Evolutionary conservation across 2,113 vertebrate genomes (phyloP).

Genomic region (Ovibos moschatus): DNA sequence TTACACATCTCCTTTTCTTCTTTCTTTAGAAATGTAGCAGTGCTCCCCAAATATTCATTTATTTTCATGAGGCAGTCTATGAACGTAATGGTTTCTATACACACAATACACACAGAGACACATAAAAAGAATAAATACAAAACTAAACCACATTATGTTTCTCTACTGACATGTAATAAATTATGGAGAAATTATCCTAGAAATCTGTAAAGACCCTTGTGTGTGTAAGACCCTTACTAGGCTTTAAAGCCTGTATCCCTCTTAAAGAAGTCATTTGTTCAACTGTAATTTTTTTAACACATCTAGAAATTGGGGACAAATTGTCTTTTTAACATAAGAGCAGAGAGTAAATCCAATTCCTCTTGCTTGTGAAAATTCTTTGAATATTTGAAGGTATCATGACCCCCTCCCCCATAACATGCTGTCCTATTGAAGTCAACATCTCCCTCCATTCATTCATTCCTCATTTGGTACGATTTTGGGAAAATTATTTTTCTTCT

Average conservation of each 20-base stretch:
- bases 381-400: background rate
- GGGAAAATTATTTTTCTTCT: background rate
- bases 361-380: background rate
- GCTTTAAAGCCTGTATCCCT: background rate
- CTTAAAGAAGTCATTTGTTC: background rate
- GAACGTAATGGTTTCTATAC: constrained; percentile 66
- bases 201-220: background rate
- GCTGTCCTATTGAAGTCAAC: background rate
- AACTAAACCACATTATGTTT: constrained; percentile 25
- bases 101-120: constrained; percentile 11
- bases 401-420: background rate
- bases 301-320: background rate
- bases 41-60: constrained; percentile 66
- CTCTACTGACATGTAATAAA: background rate
- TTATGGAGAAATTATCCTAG: background rate
- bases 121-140: constrained; percentile 37
- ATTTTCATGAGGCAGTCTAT: constrained; percentile 70
- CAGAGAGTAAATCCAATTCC: background rate
- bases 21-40: constrained; percentile 68
- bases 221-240: background rate
- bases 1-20: constrained; percentile 65
- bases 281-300: background rate
- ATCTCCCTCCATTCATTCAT: background rate
- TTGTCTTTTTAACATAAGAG: background rate
- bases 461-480: background rate